Conservation (phyloP, 2,888 invertebrate species). For the Zele albiditarsus region DNA sequence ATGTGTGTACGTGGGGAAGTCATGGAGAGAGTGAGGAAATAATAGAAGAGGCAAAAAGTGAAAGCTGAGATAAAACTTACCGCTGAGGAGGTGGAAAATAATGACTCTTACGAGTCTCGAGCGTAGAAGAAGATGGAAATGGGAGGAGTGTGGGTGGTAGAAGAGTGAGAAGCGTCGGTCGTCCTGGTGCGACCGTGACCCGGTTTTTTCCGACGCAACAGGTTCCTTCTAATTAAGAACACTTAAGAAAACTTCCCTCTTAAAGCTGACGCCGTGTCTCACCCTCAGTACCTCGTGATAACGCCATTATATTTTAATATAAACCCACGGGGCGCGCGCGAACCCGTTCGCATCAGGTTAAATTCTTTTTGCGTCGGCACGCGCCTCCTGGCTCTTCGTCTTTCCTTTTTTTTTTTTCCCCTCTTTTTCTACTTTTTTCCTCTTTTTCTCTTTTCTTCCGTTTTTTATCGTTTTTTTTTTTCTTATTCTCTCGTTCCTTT, state of each 20-base stretch:
- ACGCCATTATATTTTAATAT: slow-evolving; percentile 73
- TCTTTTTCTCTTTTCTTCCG: slow-evolving; percentile 8
- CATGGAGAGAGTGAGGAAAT: slow-evolving; percentile 51
- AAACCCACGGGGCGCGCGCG: slow-evolving; percentile 59
- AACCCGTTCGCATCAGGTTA: slow-evolving; percentile 40
- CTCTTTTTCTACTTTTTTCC: background rate
- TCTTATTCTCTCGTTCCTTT: background rate
- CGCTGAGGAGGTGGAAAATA: slow-evolving; percentile 66
- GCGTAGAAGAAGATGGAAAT: slow-evolving; percentile 40
- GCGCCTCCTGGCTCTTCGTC: slow-evolving; percentile 30
- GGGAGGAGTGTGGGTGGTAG: slow-evolving; percentile 44
- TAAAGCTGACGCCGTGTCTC: slow-evolving; percentile 70
- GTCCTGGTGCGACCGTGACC: slow-evolving; percentile 69
- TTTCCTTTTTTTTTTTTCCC: background rate
- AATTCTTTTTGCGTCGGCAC: slow-evolving; percentile 50
- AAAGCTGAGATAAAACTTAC: slow-evolving; percentile 39
- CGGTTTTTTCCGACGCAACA: slow-evolving; percentile 73
- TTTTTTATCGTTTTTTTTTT: slow-evolving; percentile 20
- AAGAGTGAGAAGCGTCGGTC: slow-evolving; percentile 45
- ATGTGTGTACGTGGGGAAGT: slow-evolving; percentile 21
- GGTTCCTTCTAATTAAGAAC: slow-evolving; percentile 74
- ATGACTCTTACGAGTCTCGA: slow-evolving; percentile 70
- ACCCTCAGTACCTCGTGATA: slow-evolving; percentile 61
- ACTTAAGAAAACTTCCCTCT: slow-evolving; percentile 74
- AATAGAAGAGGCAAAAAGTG: slow-evolving; percentile 15